A percentile compares a stretch with the other conserved stretches of the same genome.
Conservation (phyloP, 2,113 vertebrate species). For the Scomber colias region DNA sequence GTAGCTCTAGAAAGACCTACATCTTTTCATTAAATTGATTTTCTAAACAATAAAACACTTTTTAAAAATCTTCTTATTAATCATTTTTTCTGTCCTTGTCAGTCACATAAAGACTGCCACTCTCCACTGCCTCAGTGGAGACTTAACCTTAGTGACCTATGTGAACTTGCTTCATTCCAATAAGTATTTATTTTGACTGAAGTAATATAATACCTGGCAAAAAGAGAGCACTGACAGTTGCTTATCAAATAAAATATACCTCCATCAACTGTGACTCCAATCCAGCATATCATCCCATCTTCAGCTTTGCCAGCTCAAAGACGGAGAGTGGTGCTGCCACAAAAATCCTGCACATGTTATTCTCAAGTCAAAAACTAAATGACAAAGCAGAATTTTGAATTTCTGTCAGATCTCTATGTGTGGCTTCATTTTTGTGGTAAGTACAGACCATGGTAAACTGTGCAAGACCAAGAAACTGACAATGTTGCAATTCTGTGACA, state of each 20-base stretch:
- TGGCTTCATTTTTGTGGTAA: neutral
- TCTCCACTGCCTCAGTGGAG: too few relatives aligned
- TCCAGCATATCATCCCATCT: too few relatives aligned
- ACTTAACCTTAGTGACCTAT: too few relatives aligned
- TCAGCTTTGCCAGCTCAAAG: neutral
- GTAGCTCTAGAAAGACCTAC: neutral
- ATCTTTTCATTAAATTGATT: neutral
- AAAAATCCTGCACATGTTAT: neutral
- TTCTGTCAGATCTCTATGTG: neutral
- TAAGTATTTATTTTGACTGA: too few relatives aligned
- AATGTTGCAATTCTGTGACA: neutral
- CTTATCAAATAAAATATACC: too few relatives aligned
- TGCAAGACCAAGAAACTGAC: neutral
- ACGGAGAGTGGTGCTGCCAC: neutral
- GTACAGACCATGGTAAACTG: neutral
- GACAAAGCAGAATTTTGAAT: neutral
- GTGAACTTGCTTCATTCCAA: too few relatives aligned
- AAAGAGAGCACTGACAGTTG: too few relatives aligned
- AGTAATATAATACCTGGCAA: too few relatives aligned
- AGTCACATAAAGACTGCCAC: too few relatives aligned
- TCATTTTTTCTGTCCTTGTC: too few relatives aligned
- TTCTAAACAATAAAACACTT: neutral
- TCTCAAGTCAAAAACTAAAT: neutral
- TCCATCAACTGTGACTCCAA: too few relatives aligned
- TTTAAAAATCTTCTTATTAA: too few relatives aligned